Evolutionary conservation across 2,888 invertebrate species (phyloP), one percentile per base, ranked within the genome.

Genomic region (Mesochorus sp.): DNA sequence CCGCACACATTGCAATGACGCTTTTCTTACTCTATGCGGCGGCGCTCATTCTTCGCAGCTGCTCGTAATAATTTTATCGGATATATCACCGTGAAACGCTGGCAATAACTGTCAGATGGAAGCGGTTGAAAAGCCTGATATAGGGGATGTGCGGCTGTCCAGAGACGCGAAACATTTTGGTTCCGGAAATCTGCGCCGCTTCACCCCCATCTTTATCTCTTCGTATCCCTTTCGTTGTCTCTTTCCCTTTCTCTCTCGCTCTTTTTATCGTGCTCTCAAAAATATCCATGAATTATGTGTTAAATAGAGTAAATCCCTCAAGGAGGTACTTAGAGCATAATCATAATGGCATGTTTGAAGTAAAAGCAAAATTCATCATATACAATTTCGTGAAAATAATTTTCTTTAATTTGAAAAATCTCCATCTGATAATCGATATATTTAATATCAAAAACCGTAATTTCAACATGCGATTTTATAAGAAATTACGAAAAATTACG

Each of bases 41-140:
- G 37, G 24, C 34, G 37, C 26, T 47, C 53, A 34, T 59, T 47
- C 61, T 44, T 66, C 81, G 80, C 89, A 89, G 88, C 89, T 89
- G 89, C 82, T 87, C 82, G 85, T 86, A 86, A 85, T 89, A 89
- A 88, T 85, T 88, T 88, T 82, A 79, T 83, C 83, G 84, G 85
- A 83, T 85, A 82, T 84, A 85, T 80, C 79, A 74, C 76, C 74
- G n/a, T n/a, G 74, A 85, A 88, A 87, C 83, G 85, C 83, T 85
- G 83, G n/a, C 84, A 82, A 86, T 89, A 88, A 89, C 83, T 88
- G 89, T 88, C 88, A 85, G 79, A 81, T 75, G 80, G 82, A 84
- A 84, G 76, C 77, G 81, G 80, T 75, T 79, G 82, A 84, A 84
- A 85, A 85, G 83, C 81, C 83, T 86, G 87, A 88, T 85, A 84